These are phyloP conservation scores for Apogon talboti DNA, from an alignment of 2,797 vertebrate genomes.

Conservation along the genomic window DNA sequence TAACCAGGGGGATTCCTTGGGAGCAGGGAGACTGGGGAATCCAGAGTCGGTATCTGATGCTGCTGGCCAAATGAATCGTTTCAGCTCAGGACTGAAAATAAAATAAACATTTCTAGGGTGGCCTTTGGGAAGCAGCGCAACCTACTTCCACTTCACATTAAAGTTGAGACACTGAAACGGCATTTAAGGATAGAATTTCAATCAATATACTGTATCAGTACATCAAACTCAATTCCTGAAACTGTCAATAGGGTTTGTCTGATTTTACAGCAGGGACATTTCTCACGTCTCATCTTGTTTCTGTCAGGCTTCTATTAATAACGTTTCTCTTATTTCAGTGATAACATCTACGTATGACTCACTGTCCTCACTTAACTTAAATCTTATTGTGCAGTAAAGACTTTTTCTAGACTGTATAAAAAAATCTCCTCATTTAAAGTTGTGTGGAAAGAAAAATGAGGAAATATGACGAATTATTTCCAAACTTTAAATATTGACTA, in stretches of 20 bases:
- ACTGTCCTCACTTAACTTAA: constrained; percentile 4
- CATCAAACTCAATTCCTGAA: constrained; percentile 18
- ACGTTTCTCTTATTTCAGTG: background rate
- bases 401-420: background rate
- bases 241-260: background rate
- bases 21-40: constrained; percentile 63
- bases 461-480: background rate
- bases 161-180: constrained; percentile 20
- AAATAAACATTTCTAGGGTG: constrained; percentile 38
- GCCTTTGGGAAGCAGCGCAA: constrained; percentile 25
- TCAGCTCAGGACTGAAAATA: constrained; percentile 41
- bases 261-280: background rate
- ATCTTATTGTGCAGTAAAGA: background rate
- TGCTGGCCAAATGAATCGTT: constrained; percentile 39
- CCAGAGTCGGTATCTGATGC: constrained; percentile 39
- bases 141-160: background rate
- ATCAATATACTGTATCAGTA: constrained; percentile 31
- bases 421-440: background rate
- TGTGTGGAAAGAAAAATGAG: background rate
- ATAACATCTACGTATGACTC: background rate
- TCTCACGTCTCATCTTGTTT: background rate
- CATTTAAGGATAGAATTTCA: constrained; percentile 22
- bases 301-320: background rate
- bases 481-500: background rate
- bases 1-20: constrained; percentile 64